Percentiles rank a stretch among this genome's conserved stretches.
These are phyloP conservation scores for Xenops minutus DNA, from an alignment of 2,797 vertebrate genomes.

Conservation along the genomic window DNA sequence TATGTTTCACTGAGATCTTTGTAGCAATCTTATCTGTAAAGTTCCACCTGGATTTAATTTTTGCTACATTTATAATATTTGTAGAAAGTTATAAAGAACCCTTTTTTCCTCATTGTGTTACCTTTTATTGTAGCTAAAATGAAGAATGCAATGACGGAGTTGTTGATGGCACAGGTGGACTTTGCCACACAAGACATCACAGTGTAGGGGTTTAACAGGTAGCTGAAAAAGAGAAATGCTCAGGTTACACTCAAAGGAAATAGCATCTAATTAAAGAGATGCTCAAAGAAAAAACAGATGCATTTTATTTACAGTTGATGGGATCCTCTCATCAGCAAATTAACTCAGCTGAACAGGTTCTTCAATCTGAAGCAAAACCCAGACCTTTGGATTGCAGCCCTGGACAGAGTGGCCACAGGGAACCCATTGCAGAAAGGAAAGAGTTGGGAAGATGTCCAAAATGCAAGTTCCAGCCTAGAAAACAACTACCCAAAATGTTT, in stretches of 20 bases:
- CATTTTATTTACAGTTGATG: neutral
- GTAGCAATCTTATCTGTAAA: neutral
- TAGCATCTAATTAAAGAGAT: neutral
- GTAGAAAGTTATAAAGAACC: neutral
- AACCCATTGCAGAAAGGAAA: neutral
- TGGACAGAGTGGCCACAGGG: neutral
- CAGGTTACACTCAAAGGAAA: neutral
- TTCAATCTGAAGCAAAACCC: neutral
- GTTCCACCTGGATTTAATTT: neutral
- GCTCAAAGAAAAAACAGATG: neutral
- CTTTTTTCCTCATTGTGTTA: conserved; percentile 46
- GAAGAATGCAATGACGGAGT: conserved; percentile 89
- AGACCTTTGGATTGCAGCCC: neutral
- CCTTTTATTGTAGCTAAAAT: conserved; percentile 92
- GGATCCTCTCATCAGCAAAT: neutral
- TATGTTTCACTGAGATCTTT: neutral
- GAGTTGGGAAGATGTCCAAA: neutral
- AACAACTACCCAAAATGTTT: neutral
- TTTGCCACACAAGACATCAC: conserved; percentile 96
- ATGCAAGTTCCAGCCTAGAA: neutral
- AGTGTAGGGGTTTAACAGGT: conserved; percentile 94
- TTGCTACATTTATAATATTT: neutral
- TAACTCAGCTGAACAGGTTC: neutral
- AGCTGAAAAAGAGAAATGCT: conserved; percentile 79
- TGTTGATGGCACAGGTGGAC: conserved; percentile 95